Evolutionary conservation across 2,888 invertebrate genomes (phyloP), one percentile per base, ranked within the genome.

Genomic region (Chromoteleia sp.): DNA sequence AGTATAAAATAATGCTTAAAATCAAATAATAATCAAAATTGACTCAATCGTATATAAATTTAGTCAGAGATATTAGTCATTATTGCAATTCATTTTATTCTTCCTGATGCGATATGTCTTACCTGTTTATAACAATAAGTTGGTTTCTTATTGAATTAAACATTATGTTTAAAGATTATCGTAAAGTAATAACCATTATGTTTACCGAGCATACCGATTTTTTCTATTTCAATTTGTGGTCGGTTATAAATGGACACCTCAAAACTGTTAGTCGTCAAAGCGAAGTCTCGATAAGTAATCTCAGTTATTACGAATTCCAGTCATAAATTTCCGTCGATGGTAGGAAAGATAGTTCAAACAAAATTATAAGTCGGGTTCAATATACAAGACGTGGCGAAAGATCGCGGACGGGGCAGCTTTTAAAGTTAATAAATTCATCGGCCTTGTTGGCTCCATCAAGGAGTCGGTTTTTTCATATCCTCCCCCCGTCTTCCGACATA

Each of bases 401-500:
- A 74, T 86, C 83, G 84, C 82, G 84, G 48, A 77, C 79, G 68
- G 81, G 86, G 83, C 86, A 85, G 89, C 87, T 89, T 89, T 89
- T 84, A 87, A 89, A 88, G 88, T 89, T 89, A 89, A 90, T 89
- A 89, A 90, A 89, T 89, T 89, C 87, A 86, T 86, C 85, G 73
- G 80, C 65, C 59, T 71, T 80, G 83, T 86, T 76, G 59, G 63
- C 56, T 78, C 65, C 63, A 59, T 77, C 79, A 71, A 79, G 76
- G 58, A 81, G 81, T 67, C 56, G 43, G 74, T 82, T 79, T 81
- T 81, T 77, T 61, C 58, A 59, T 59, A 39, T 17, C 59, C 17
- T 45, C 56, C 63, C 17, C 50, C 56, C 63, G 71, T 70, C 78
- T 82, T 73, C 58, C 61, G 41, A 56, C 54, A 56, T 65, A 70